Evolutionary conservation across 2,888 invertebrate species (phyloP).

Genomic region (Morpho helenor): DNA sequence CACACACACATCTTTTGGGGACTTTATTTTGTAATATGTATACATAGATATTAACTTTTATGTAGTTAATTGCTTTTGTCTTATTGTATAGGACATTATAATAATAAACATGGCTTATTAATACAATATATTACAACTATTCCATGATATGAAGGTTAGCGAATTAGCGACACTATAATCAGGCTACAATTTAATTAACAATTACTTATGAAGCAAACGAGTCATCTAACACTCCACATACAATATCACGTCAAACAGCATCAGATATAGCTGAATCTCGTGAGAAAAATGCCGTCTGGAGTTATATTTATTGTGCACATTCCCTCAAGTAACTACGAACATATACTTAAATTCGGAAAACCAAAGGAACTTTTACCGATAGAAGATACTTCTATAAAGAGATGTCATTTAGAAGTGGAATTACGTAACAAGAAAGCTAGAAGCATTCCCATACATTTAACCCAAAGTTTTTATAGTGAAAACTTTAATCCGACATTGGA

Average conservation of each 20-base stretch:
- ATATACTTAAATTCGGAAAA: conserved; percentile 76
- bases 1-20: not conserved
- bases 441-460: conserved; percentile 63
- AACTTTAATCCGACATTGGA: conserved; percentile 52
- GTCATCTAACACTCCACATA: conserved; percentile 18
- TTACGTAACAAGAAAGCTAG: conserved; percentile 57
- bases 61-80: too few relatives aligned
- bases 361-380: conserved; percentile 50
- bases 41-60: too few relatives aligned
- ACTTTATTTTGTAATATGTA: too few relatives aligned
- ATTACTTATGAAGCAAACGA: conserved; percentile 30
- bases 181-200: conserved; percentile 41
- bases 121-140: not conserved
- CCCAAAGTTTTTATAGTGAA: conserved; percentile 59
- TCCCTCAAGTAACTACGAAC: conserved; percentile 84
- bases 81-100: too few relatives aligned
- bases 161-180: conserved; percentile 21
- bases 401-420: conserved; percentile 54
- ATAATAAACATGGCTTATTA: too few relatives aligned
- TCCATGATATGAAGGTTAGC: conserved; percentile 7
- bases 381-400: conserved; percentile 41
- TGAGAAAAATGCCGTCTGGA: conserved; percentile 57
- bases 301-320: conserved; percentile 85
- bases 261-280: conserved; percentile 3
- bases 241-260: not conserved